Evolutionary conservation across 2,797 vertebrate genomes (phyloP).

Genomic region (Nannoperca australis): DNA sequence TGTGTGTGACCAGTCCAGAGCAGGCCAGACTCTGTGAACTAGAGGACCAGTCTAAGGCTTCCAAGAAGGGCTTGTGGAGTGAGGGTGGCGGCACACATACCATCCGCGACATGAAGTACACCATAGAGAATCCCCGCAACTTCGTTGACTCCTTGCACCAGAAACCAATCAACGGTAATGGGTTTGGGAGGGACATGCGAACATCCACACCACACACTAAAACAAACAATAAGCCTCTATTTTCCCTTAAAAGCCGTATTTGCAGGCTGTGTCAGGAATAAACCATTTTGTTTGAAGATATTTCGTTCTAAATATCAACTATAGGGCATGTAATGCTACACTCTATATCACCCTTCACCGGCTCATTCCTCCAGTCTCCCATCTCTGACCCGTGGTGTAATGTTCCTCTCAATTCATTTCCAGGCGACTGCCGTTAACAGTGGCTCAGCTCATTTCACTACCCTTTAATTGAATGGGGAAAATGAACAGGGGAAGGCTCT

Average conservation of each 20-base stretch:
- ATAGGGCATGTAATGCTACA: constrained; percentile 38
- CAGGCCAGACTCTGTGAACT: constrained; percentile 93
- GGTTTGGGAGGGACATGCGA: neutral
- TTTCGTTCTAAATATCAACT: constrained; percentile 29
- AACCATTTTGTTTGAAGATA: constrained; percentile 18
- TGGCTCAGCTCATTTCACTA: constrained; percentile 74
- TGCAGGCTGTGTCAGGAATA: constrained; percentile 21
- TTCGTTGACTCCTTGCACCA: constrained; percentile 97
- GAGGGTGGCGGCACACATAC: constrained; percentile 92
- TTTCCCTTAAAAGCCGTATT: constrained; percentile 20
- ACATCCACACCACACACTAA: constrained; percentile 3
- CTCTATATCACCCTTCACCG: constrained; percentile 25
- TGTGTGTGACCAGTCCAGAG: constrained; percentile 88
- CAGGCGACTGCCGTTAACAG: constrained; percentile 49
- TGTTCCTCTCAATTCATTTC: constrained; percentile 65
- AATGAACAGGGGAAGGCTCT: constrained; percentile 53
- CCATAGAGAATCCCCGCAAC: constrained; percentile 95
- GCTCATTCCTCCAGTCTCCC: constrained; percentile 58
- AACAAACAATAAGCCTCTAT: neutral
- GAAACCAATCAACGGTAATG: constrained; percentile 95
- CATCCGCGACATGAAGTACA: constrained; percentile 94
- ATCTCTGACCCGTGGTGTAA: constrained; percentile 57
- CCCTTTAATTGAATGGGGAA: constrained; percentile 70
- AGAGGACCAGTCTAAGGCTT: constrained; percentile 92
- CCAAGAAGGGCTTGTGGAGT: constrained; percentile 95